Conservation (phyloP, 2,797 vertebrate species). For the Agapornis canus region DNA sequence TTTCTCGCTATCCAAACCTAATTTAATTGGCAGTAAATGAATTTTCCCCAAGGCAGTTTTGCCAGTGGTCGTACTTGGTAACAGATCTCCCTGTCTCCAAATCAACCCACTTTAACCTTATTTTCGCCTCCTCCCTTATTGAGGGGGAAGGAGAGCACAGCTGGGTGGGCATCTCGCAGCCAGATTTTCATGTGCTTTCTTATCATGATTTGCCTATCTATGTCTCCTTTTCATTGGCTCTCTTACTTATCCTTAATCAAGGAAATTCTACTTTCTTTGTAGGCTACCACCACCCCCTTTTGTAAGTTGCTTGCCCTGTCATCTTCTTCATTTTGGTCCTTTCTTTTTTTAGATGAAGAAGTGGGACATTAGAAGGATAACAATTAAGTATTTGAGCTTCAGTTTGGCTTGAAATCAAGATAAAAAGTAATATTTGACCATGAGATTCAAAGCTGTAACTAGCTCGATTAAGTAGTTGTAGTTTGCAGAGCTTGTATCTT, state of each 20-base stretch:
- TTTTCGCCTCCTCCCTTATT: not conserved
- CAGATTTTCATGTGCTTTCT: not conserved
- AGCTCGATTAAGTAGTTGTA: not conserved
- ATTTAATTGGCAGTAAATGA: not conserved
- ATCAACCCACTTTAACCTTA: not conserved
- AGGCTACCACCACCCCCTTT: not conserved
- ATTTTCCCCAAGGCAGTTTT: not conserved
- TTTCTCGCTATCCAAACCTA: not conserved
- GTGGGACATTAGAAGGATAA: not conserved
- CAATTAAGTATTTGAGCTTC: not conserved
- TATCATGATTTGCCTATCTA: not conserved
- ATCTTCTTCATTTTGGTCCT: not conserved
- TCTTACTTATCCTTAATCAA: not conserved
- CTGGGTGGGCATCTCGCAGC: not conserved
- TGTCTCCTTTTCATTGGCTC: not conserved
- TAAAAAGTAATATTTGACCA: not conserved
- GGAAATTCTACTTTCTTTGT: not conserved
- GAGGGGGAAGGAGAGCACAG: not conserved
- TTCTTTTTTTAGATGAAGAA: not conserved
- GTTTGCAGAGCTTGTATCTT: not conserved
- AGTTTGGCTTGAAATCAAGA: not conserved
- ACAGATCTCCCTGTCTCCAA: not conserved
- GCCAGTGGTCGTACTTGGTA: not conserved
- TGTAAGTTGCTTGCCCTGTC: not conserved
- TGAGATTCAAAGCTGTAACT: not conserved